These are phyloP conservation scores for Pristionchus fissidentatus DNA, from an alignment of 2,888 invertebrate species.

Conservation along the genomic window DNA sequence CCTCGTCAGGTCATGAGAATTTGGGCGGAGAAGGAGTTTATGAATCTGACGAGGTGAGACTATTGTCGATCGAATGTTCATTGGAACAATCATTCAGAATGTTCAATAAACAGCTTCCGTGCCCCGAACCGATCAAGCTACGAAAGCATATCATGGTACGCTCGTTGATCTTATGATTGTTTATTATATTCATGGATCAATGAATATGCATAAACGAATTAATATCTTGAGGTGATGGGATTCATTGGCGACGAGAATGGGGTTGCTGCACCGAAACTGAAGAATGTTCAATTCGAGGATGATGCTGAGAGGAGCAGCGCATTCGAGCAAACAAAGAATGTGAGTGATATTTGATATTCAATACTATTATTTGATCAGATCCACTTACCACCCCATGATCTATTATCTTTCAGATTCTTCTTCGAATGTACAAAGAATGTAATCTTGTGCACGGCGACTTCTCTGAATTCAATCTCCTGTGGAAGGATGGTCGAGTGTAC, in stretches of 20 bases:
- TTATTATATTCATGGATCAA: background rate
- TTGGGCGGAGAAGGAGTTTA: conserved; percentile 82
- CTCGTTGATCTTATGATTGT: background rate
- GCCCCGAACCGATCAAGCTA: conserved; percentile 79
- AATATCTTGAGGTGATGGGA: conserved; percentile 79
- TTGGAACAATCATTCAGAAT: conserved; percentile 51
- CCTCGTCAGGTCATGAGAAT: conserved; percentile 80
- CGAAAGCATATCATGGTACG: conserved; percentile 77
- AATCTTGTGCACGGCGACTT: conserved; percentile 81
- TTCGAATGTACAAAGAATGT: conserved; percentile 79
- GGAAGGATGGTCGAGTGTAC: conserved; percentile 77
- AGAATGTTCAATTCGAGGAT: conserved; percentile 76
- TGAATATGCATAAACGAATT: background rate
- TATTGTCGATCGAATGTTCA: background rate
- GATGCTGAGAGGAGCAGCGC: conserved; percentile 75
- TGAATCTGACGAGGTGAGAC: conserved; percentile 79
- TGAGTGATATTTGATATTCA: background rate
- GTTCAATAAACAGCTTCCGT: conserved; percentile 75
- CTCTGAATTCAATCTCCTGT: conserved; percentile 81
- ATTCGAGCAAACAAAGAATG: conserved; percentile 54
- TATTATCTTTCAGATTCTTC: conserved; percentile 77
- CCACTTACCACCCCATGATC: background rate
- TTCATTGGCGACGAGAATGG: conserved; percentile 79
- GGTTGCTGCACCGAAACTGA: conserved; percentile 79
- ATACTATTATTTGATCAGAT: background rate